These are phyloP conservation scores for Cydia splendana DNA, from an alignment of 1,140 invertebrate species.

Conservation along the genomic window DNA sequence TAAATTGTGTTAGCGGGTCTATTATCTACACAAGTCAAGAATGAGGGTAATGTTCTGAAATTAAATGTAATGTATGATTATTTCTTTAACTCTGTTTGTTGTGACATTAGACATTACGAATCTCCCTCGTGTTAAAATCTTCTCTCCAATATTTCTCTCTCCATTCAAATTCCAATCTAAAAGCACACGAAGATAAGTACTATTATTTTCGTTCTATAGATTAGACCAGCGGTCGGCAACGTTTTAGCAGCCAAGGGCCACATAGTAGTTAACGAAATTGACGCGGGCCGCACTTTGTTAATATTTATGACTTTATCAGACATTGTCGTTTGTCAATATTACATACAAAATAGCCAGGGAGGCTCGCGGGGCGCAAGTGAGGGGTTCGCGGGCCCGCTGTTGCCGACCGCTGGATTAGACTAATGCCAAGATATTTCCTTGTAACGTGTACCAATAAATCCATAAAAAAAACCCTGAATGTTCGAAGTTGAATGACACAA, in stretches of 20 bases:
- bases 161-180: background rate
- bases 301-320: no score
- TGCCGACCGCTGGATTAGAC: no score
- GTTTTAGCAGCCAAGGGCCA: no score
- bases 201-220: background rate
- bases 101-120: conserved; percentile 9
- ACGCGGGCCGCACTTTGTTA: no score
- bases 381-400: no score
- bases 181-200: background rate
- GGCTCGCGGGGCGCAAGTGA: no score
- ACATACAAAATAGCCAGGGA: no score
- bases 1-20: background rate
- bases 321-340: no score
- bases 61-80: background rate
- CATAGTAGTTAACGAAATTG: no score
- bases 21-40: background rate
- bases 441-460: background rate
- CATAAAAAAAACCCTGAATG: background rate
- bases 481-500: background rate
- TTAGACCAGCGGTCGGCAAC: no score
- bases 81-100: background rate
- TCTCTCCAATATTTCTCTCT: background rate
- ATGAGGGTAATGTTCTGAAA: background rate
- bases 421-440: background rate
- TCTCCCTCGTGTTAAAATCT: background rate